Conservation (phyloP, 2,113 vertebrate species). For the Lamprotornis superbus region DNA sequence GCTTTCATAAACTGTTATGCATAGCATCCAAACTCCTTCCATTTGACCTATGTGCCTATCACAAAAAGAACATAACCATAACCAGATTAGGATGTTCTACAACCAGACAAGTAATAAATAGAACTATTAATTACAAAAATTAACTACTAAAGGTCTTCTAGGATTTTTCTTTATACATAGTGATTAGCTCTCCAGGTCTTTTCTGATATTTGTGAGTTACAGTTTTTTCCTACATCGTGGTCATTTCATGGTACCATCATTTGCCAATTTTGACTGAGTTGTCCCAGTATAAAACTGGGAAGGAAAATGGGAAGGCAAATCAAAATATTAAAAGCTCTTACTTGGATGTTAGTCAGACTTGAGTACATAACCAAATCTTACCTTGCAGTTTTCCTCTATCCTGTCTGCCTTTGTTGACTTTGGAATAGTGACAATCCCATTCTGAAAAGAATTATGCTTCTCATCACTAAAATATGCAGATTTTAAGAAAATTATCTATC, state of each 20-base stretch:
- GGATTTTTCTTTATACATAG: not conserved
- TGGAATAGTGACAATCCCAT: slow-evolving; percentile 80
- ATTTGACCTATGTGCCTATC: not conserved
- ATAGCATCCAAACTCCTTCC: not conserved
- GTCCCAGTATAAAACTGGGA: not conserved
- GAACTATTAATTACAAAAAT: not conserved
- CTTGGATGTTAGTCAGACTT: not conserved
- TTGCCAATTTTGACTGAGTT: not conserved
- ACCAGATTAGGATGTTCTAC: not conserved
- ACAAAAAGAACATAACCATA: not conserved
- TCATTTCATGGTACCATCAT: not conserved
- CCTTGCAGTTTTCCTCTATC: slow-evolving; percentile 78
- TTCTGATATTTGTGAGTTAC: not conserved
- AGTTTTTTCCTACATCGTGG: not conserved
- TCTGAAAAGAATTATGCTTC: slow-evolving; percentile 64
- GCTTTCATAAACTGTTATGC: not conserved
- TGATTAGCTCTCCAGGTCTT: not conserved
- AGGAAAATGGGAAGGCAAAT: not conserved
- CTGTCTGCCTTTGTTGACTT: slow-evolving; percentile 81
- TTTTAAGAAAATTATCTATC: not conserved
- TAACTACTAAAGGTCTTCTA: not conserved
- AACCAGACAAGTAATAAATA: not conserved
- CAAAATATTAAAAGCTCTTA: not conserved
- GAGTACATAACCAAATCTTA: slow-evolving; percentile 40
- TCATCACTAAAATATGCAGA: not conserved